These are phyloP conservation scores for Temnothorax nylanderi DNA, from an alignment of 1,140 invertebrate species.

Conservation along the genomic window DNA sequence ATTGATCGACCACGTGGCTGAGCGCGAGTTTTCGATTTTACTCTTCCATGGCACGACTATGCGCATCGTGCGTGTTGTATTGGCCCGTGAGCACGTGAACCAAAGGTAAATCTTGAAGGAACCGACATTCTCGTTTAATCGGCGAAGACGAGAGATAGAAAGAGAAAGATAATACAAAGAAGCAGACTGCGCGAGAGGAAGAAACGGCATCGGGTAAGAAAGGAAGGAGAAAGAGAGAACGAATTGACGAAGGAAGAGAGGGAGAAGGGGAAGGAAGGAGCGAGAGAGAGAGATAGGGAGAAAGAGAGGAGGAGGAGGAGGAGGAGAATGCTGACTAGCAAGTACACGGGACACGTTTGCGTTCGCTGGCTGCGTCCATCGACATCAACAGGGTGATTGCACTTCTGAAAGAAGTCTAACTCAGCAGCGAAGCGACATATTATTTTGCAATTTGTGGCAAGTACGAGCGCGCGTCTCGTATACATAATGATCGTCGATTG, in stretches of 20 bases:
- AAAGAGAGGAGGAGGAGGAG: constrained; percentile 3
- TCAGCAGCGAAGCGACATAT: constrained; percentile 21
- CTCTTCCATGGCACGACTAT: background rate
- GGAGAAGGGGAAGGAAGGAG: background rate
- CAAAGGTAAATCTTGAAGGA: constrained; percentile 51
- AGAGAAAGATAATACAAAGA: background rate
- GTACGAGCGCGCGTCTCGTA: background rate
- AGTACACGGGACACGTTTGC: constrained; percentile 70
- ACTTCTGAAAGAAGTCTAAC: constrained; percentile 59
- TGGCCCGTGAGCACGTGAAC: background rate
- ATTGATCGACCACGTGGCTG: constrained; percentile 63
- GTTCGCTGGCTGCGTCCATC: constrained; percentile 68
- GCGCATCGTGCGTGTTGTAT: background rate
- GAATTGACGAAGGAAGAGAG: constrained; percentile 48
- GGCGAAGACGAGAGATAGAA: constrained; percentile 9
- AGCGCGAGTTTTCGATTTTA: constrained; percentile 51
- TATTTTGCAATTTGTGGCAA: constrained; percentile 33
- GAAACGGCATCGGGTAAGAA: background rate
- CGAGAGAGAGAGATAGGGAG: constrained; percentile 28
- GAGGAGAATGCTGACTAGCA: constrained; percentile 64
- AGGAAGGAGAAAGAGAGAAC: background rate
- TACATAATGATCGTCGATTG: background rate
- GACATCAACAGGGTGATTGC: constrained; percentile 70
- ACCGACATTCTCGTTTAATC: constrained; percentile 48
- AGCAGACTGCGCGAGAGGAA: background rate